phyloP scores from a whole-genome alignment of 2,113 vertebrate genomes.

The Ciconia boyciana region DNA sequence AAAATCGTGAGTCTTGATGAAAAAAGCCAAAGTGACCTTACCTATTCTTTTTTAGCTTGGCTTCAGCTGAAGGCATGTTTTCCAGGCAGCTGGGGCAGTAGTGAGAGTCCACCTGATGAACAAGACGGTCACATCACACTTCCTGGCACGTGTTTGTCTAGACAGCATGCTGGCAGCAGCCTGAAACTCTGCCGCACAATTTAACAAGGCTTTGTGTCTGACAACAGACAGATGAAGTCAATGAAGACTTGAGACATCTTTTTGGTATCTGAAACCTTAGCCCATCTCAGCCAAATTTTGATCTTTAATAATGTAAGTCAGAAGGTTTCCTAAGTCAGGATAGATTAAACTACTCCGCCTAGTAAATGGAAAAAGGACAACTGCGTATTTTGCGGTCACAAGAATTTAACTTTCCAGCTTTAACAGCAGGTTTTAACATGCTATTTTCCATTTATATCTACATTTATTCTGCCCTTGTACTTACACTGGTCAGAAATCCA shows the following conservation, averaged over 20 bases:
- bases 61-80: constrained; percentile 99
- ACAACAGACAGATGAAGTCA: neutral
- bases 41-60: constrained; percentile 99
- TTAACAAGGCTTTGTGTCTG: neutral
- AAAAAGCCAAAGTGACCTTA: constrained; percentile 28
- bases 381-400: neutral
- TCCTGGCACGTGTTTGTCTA: neutral
- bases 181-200: accelerated
- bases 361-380: neutral
- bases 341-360: neutral
- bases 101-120: constrained; percentile 93
- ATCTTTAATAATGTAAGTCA: neutral
- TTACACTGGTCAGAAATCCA: neutral
- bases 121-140: neutral
- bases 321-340: neutral
- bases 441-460: neutral
- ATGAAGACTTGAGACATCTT: accelerated
- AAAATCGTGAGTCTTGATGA: accelerated
- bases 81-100: constrained; percentile 98
- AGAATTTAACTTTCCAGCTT: neutral
- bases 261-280: neutral
- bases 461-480: neutral
- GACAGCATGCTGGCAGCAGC: neutral
- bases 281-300: neutral
- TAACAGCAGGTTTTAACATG: neutral